These are phyloP conservation scores for Microhierax caerulescens DNA, from an alignment of 2,797 vertebrate species.

Conservation along the genomic window DNA sequence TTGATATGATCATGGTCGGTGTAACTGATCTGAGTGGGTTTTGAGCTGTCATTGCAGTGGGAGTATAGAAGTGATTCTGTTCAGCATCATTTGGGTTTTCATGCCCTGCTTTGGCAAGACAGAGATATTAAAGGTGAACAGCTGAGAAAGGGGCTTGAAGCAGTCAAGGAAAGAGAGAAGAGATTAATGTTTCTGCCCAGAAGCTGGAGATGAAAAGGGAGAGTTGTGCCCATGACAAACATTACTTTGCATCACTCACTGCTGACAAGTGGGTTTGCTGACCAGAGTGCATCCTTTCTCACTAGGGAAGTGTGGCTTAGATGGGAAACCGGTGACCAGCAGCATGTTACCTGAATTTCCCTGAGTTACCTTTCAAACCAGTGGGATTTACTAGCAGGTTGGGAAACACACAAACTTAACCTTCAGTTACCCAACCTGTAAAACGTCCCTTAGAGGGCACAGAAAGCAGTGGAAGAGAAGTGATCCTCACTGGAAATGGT, in stretches of 20 bases:
- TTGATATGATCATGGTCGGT: not conserved
- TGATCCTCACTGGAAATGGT: not conserved
- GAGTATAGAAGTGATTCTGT: not conserved
- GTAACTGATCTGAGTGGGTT: not conserved
- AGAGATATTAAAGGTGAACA: constrained; percentile 44
- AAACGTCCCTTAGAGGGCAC: not conserved
- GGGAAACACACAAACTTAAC: not conserved
- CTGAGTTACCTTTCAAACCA: not conserved
- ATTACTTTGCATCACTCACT: not conserved
- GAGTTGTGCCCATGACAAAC: not conserved
- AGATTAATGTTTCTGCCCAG: constrained; percentile 30
- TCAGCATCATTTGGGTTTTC: not conserved
- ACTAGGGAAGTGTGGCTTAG: not conserved
- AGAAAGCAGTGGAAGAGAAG: not conserved
- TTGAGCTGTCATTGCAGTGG: not conserved
- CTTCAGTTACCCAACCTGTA: not conserved
- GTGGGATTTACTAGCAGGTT: not conserved
- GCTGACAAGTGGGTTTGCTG: not conserved
- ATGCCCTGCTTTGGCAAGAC: not conserved
- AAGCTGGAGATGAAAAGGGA: not conserved
- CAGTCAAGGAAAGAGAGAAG: constrained; percentile 19
- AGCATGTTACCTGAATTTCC: not conserved
- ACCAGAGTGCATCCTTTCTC: not conserved
- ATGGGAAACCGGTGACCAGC: not conserved
- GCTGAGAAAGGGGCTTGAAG: constrained; percentile 1